These are phyloP conservation scores for Drosophila sulfurigaster DNA, from an alignment of 1,140 invertebrate species.

Conservation along the genomic window DNA sequence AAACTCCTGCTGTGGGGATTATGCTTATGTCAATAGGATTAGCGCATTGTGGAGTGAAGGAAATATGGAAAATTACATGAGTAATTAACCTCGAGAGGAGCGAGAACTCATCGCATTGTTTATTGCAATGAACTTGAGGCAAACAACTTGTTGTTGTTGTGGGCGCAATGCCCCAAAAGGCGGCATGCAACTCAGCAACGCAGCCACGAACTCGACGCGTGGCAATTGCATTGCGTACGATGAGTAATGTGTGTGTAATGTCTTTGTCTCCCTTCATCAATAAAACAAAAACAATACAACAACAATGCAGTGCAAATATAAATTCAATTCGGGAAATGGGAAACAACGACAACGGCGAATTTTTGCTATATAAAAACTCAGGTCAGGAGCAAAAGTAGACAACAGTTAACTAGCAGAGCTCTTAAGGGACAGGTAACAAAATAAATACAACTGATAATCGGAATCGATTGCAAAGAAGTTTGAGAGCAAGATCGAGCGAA, in stretches of 20 bases:
- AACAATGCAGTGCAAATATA: not conserved
- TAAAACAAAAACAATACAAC: slow-evolving; percentile 38
- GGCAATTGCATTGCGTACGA: slow-evolving; percentile 56
- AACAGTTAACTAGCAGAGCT: slow-evolving; percentile 8
- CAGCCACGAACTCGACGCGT: slow-evolving; percentile 61
- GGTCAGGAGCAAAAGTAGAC: not conserved
- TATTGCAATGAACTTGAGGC: slow-evolving; percentile 24
- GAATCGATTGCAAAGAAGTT: not conserved
- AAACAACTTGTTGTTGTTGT: no score
- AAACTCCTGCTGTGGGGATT: not conserved
- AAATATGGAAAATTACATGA: slow-evolving; percentile 11
- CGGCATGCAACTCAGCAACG: slow-evolving; percentile 54
- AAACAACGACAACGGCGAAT: not conserved
- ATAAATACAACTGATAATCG: not conserved
- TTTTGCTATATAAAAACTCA: slow-evolving; percentile 43
- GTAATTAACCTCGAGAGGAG: not conserved
- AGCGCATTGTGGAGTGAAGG: not conserved
- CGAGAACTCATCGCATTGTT: slow-evolving; percentile 7
- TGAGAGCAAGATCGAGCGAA: not conserved
- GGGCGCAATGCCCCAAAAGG: slow-evolving; percentile 34
- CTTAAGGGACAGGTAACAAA: slow-evolving; percentile 1
- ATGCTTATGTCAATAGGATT: slow-evolving; percentile 5
- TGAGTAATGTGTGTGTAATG: slow-evolving; percentile 12
- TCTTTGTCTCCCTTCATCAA: slow-evolving; percentile 60
- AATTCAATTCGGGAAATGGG: slow-evolving; percentile 40